Percentiles rank a stretch among this genome's conserved stretches.
These are phyloP conservation scores for Isurus oxyrinchus DNA, from an alignment of 2,113 vertebrate genomes.

Conservation along the genomic window DNA sequence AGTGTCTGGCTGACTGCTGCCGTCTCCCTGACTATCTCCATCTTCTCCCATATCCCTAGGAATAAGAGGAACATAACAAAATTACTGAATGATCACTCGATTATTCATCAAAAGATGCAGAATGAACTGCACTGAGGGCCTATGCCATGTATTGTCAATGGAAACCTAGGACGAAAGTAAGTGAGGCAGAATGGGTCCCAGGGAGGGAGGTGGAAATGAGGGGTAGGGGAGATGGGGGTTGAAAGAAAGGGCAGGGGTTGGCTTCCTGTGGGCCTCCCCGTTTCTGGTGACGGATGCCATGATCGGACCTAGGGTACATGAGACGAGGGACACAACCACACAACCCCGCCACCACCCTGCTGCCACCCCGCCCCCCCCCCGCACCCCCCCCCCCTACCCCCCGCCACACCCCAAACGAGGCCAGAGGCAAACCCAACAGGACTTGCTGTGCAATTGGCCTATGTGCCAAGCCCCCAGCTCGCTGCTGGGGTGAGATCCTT, in stretches of 20 bases:
- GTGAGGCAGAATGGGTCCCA: too few relatives aligned
- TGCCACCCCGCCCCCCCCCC: too few relatives aligned
- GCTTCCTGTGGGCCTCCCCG: too few relatives aligned
- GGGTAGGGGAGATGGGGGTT: not conserved
- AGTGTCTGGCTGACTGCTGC: slow-evolving; percentile 95
- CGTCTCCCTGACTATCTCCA: slow-evolving; percentile 90
- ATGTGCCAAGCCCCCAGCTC: not conserved
- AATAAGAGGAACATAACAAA: not conserved
- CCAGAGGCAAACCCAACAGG: not conserved
- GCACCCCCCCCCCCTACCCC: too few relatives aligned
- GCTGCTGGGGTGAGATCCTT: not conserved
- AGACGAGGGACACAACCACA: too few relatives aligned
- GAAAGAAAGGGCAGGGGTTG: too few relatives aligned
- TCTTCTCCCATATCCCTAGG: slow-evolving; percentile 85
- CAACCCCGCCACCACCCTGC: too few relatives aligned
- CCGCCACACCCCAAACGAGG: too few relatives aligned
- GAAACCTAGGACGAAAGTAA: not conserved
- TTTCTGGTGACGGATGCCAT: too few relatives aligned
- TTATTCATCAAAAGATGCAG: not conserved
- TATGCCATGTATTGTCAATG: too few relatives aligned
- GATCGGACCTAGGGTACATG: too few relatives aligned
- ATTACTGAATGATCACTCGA: not conserved
- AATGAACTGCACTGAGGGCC: not conserved
- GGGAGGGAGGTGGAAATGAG: too few relatives aligned
- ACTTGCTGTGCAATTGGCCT: not conserved